These are phyloP conservation scores for human (Homo sapiens) DNA, from an alignment of 2,113 vertebrate species.

Conservation along the genomic window GRCh38 chr18:68555001-68555500, in stretches of 20 bases:
- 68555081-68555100: neutral
- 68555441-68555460: neutral
- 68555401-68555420: neutral
- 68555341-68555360: neutral
- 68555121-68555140: neutral
- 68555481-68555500: conserved; percentile 1
- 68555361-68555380: neutral
- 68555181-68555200: neutral
- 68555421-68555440: neutral
- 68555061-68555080: neutral
- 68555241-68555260: neutral
- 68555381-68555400: neutral
- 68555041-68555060: neutral
- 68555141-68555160: neutral
- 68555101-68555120: neutral
- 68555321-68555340: neutral
- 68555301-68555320: neutral
- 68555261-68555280: neutral
- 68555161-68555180: neutral
- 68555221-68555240: neutral
- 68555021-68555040: too few species aligned
- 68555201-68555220: neutral
- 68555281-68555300: neutral
- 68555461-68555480: neutral
- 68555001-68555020: neutral